Percentiles rank a stretch among this genome's conserved stretches.
Evolutionary conservation across 2,888 invertebrate genomes (phyloP).

Genomic region (Meganola albula): DNA sequence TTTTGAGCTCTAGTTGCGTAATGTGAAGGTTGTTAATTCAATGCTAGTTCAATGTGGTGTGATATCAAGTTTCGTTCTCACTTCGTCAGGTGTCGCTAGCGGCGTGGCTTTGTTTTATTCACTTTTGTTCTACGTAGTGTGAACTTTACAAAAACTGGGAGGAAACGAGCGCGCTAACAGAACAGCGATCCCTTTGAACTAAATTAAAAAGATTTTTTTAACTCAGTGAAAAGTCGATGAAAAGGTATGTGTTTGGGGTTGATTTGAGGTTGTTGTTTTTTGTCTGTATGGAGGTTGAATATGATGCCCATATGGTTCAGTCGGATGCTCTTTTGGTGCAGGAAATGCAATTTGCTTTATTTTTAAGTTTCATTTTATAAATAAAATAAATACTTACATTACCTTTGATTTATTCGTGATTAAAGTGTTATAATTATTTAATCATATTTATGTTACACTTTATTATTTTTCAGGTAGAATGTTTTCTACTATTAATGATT

Average conservation of each 20-base stretch:
- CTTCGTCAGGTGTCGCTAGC: constrained; percentile 73
- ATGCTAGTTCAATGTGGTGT: constrained; percentile 17
- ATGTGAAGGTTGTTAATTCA: constrained; percentile 26
- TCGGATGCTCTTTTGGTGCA: constrained; percentile 5
- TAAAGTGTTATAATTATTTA: too few species aligned
- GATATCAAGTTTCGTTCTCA: constrained; percentile 73
- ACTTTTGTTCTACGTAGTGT: constrained; percentile 71
- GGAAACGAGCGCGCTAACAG: constrained; percentile 52
- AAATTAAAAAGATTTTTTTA: constrained; percentile 34
- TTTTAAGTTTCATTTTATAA: too few species aligned
- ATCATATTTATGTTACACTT: too few species aligned
- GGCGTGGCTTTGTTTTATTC: constrained; percentile 66
- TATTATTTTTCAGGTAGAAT: too few species aligned
- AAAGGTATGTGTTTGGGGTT: constrained; percentile 42
- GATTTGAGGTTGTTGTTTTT: constrained; percentile 32
- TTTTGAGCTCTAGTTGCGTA: constrained; percentile 16
- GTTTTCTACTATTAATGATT: too few species aligned
- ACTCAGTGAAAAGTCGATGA: constrained; percentile 31
- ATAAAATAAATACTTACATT: too few species aligned
- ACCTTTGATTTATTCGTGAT: too few species aligned
- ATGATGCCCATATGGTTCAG: constrained; percentile 18
- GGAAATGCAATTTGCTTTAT: too few species aligned
- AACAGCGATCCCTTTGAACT: constrained; percentile 48
- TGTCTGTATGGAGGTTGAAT: constrained; percentile 34
- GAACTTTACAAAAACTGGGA: constrained; percentile 66